Conservation (phyloP, 2,113 vertebrate genomes). For the Tautogolabrus adspersus region DNA sequence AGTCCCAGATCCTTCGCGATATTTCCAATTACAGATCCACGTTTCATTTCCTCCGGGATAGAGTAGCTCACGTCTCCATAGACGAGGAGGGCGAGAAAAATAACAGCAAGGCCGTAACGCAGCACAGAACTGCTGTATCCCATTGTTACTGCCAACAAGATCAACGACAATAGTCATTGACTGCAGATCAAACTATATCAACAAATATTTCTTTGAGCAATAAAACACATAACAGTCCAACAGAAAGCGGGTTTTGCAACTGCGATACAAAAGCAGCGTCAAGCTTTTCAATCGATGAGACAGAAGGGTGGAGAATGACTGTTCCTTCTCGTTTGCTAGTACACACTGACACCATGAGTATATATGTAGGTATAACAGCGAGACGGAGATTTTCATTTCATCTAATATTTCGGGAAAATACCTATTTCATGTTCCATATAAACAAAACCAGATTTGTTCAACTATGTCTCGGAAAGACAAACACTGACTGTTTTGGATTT, state of each 20-base stretch:
- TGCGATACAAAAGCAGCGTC: background rate
- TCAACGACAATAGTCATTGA: background rate
- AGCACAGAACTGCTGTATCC: background rate
- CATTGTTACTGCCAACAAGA: slow-evolving; percentile 19
- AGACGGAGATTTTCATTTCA: background rate
- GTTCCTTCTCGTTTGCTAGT: slow-evolving; percentile 17
- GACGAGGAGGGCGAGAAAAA: slow-evolving; percentile 36
- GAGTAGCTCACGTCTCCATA: slow-evolving; percentile 77
- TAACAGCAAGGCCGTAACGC: slow-evolving; percentile 12
- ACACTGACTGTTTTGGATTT: background rate
- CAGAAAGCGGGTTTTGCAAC: background rate
- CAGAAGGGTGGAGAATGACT: slow-evolving; percentile 15
- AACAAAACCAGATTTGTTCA: background rate
- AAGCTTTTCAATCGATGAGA: background rate
- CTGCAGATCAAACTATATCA: background rate
- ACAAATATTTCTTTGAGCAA: background rate
- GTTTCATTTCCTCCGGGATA: slow-evolving; percentile 80
- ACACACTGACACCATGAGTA: slow-evolving; percentile 70
- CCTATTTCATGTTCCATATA: background rate
- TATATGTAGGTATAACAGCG: slow-evolving; percentile 47
- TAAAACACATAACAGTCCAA: background rate
- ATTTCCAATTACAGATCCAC: slow-evolving; percentile 82
- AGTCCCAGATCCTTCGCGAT: slow-evolving; percentile 84
- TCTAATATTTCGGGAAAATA: background rate
- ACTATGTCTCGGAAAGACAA: background rate